These are phyloP conservation scores for Threskiornis aethiopicus DNA, from an alignment of 2,797 vertebrate genomes.

Conservation along the genomic window DNA sequence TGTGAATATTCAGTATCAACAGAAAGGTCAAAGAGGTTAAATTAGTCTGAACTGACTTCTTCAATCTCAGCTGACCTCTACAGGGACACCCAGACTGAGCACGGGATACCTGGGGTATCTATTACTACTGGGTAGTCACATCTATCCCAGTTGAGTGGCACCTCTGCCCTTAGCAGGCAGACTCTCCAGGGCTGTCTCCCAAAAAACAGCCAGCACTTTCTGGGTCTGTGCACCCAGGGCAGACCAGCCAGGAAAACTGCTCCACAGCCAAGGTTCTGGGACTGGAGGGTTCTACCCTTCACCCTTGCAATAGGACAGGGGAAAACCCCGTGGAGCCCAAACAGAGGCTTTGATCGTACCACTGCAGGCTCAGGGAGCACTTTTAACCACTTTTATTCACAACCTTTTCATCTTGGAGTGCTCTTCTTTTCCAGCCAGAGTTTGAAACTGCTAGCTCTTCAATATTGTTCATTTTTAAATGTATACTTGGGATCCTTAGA, in stretches of 20 bases:
- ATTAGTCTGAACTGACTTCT: background rate
- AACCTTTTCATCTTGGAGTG: background rate
- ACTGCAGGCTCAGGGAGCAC: background rate
- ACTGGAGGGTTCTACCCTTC: background rate
- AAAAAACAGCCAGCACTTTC: rapidly evolving
- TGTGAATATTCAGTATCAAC: background rate
- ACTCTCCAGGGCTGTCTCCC: background rate
- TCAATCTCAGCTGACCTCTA: background rate
- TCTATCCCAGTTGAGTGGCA: background rate
- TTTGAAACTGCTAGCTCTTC: background rate
- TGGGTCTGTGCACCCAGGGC: background rate
- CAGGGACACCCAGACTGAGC: background rate
- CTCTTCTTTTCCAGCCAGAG: background rate
- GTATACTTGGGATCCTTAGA: background rate
- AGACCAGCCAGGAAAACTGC: background rate
- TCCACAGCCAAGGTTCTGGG: background rate
- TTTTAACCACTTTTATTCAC: background rate
- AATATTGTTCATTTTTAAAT: background rate
- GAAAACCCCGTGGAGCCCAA: background rate
- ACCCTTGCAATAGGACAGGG: background rate
- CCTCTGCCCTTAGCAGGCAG: background rate
- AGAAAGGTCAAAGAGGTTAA: background rate
- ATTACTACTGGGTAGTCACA: background rate
- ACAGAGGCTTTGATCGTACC: background rate
- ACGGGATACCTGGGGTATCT: no score